phyloP scores from a whole-genome alignment of 2,113 vertebrate genomes.

The Peucedramus taeniatus region DNA sequence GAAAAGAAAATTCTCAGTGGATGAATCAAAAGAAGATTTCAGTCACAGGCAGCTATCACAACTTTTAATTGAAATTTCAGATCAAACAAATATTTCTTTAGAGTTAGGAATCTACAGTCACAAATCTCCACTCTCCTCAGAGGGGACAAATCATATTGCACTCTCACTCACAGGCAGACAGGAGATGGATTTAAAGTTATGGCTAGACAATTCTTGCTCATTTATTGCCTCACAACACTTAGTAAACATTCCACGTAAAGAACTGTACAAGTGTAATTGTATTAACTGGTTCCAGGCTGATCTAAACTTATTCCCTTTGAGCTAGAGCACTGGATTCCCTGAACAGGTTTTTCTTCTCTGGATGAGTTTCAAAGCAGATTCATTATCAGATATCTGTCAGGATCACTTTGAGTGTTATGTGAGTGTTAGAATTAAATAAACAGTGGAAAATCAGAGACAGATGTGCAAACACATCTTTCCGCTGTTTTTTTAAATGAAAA shows the following conservation, averaged over 20 bases:
- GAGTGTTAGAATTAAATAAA: conserved; percentile 30
- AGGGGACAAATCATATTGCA: not conserved
- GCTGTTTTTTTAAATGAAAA: not conserved
- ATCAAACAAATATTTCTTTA: not conserved
- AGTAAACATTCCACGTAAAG: not conserved
- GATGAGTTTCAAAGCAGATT: conserved; percentile 59
- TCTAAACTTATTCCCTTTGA: not conserved
- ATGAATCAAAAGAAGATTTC: not conserved
- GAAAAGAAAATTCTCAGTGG: not conserved
- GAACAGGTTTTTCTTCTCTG: conserved; percentile 21
- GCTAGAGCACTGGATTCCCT: not conserved
- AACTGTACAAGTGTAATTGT: not conserved
- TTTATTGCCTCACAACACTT: not conserved
- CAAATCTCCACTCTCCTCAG: not conserved
- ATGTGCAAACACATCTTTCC: not conserved
- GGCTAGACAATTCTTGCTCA: not conserved
- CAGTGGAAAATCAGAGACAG: conserved; percentile 36
- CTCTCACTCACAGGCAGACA: not conserved
- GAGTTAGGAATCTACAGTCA: not conserved
- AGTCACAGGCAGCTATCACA: not conserved
- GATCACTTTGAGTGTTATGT: conserved; percentile 26
- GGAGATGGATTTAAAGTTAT: not conserved
- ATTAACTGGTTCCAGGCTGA: not conserved
- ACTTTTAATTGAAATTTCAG: not conserved
- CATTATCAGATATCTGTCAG: conserved; percentile 51